phyloP scores from a whole-genome alignment of 2,888 invertebrate genomes.

The Pachymerium ferrugineum region DNA sequence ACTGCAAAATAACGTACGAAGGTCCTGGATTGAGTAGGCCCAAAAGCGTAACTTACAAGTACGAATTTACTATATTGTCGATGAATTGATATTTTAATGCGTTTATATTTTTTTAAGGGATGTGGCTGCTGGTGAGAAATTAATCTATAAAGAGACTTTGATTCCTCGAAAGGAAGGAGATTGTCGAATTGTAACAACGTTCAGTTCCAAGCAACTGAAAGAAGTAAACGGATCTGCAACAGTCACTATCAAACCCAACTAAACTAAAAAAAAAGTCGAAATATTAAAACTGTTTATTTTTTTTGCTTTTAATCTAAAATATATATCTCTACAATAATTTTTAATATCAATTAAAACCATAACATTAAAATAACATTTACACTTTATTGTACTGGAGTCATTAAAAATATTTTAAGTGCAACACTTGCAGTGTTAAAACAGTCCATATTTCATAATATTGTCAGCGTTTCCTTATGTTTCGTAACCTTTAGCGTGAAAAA shows the following conservation, averaged over 20 bases:
- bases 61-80: conserved; percentile 29
- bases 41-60: conserved; percentile 53
- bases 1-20: conserved; percentile 64
- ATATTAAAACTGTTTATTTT: too few relatives aligned
- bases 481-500: too few relatives aligned
- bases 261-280: background rate
- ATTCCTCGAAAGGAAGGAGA: conserved; percentile 57
- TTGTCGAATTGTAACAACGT: conserved; percentile 63
- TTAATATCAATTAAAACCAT: too few relatives aligned
- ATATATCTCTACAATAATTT: too few relatives aligned
- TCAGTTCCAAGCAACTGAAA: conserved; percentile 62
- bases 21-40: conserved; percentile 62
- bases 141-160: conserved; percentile 58
- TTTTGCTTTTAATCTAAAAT: too few relatives aligned
- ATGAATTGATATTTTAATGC: too few relatives aligned
- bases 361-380: too few relatives aligned
- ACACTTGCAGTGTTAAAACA: too few relatives aligned
- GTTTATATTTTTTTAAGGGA: conserved; percentile 51
- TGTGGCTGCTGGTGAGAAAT: conserved; percentile 59
- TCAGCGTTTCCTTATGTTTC: too few relatives aligned
- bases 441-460: too few relatives aligned
- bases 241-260: conserved; percentile 49
- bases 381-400: too few relatives aligned
- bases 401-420: too few relatives aligned
- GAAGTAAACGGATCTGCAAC: conserved; percentile 64